These are phyloP conservation scores for Probaryconus sp. DNA, from an alignment of 1,140 invertebrate species.

Conservation along the genomic window DNA sequence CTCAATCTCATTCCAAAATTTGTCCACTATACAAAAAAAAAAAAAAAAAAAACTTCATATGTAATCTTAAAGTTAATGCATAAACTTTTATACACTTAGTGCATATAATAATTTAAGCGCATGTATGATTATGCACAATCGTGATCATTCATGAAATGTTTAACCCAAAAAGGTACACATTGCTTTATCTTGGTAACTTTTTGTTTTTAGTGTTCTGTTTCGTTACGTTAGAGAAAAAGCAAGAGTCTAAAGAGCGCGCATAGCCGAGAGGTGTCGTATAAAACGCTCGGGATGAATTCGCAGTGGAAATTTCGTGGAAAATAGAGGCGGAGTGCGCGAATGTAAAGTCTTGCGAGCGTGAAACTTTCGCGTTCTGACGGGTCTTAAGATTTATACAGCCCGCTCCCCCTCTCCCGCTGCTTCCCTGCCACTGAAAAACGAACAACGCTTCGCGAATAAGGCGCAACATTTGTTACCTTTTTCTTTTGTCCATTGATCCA, in stretches of 20 bases:
- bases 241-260: conserved; percentile 23
- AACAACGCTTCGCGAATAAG: conserved; percentile 32
- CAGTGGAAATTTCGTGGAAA: conserved; percentile 50
- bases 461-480: conserved; percentile 33
- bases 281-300: conserved; percentile 50
- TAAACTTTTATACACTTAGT: too few relatives aligned
- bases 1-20: too few relatives aligned
- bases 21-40: too few relatives aligned
- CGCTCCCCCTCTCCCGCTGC: too few relatives aligned
- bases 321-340: conserved; percentile 41
- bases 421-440: conserved; percentile 30
- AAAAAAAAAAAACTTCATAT: too few relatives aligned
- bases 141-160: conserved; percentile 16
- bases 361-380: conserved; percentile 52
- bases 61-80: too few relatives aligned
- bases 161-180: neutral
- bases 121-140: neutral
- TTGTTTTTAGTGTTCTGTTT: conserved; percentile 1
- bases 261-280: conserved; percentile 46
- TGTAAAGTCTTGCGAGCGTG: conserved; percentile 52
- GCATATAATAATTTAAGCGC: neutral
- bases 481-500: conserved; percentile 19
- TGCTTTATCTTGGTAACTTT: conserved; percentile 12
- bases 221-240: conserved; percentile 26
- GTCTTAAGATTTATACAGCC: conserved; percentile 49